These are phyloP conservation scores for Cebus imitator DNA, from an alignment of 2,113 vertebrate genomes.

Conservation along the genomic window DNA sequence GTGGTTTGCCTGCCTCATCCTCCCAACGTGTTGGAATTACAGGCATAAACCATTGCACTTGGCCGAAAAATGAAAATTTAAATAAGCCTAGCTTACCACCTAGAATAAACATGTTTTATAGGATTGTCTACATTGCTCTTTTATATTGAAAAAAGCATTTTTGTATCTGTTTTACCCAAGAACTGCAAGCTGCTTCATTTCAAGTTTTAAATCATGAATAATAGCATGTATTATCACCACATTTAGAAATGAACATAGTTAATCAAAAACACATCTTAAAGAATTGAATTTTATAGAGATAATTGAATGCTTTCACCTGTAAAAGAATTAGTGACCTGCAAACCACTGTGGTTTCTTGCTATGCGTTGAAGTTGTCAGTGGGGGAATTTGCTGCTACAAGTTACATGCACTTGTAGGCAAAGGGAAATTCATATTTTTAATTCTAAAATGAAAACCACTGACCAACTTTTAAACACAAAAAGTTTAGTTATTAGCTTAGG, in stretches of 20 bases:
- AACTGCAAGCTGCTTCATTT: slow-evolving; percentile 60
- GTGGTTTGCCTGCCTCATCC: too few species aligned
- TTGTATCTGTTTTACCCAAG: slow-evolving; percentile 44
- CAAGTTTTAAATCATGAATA: slow-evolving; percentile 68
- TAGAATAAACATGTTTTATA: slow-evolving; percentile 43
- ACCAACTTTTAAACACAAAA: not conserved
- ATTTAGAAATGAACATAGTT: slow-evolving; percentile 42
- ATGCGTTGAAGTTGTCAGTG: slow-evolving; percentile 33
- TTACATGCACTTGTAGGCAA: not conserved
- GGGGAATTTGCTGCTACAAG: slow-evolving; percentile 24
- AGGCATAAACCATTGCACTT: too few species aligned
- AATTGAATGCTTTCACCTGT: slow-evolving; percentile 69
- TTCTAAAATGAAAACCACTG: slow-evolving; percentile 40
- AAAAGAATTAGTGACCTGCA: slow-evolving; percentile 53
- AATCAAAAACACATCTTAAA: slow-evolving; percentile 54
- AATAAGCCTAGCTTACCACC: slow-evolving; percentile 23
- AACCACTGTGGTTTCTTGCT: slow-evolving; percentile 42
- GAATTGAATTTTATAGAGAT: slow-evolving; percentile 62
- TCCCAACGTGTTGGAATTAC: too few species aligned
- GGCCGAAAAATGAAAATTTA: not conserved
- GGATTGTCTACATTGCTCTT: not conserved
- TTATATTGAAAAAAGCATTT: slow-evolving; percentile 12
- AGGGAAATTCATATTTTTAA: not conserved
- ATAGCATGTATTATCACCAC: slow-evolving; percentile 38
- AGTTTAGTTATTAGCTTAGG: slow-evolving; percentile 15